phyloP scores from a whole-genome alignment of 2,113 vertebrate genomes.

The Ceuthmochares aereus region DNA sequence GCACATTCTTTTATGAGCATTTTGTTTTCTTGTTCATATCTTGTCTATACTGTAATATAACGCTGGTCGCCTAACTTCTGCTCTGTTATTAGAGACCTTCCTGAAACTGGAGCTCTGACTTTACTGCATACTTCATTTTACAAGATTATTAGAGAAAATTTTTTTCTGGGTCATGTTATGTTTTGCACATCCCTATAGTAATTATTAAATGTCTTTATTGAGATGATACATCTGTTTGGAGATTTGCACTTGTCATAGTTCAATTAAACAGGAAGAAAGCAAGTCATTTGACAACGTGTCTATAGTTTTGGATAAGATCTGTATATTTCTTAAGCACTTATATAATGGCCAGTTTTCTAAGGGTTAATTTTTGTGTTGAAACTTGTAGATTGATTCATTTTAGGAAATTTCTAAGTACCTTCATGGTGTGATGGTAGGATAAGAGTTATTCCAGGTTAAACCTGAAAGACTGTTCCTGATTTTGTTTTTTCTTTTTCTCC shows the following conservation, averaged over 20 bases:
- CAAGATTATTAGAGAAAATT: background rate
- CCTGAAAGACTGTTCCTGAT: background rate
- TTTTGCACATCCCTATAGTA: background rate
- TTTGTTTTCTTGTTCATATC: background rate
- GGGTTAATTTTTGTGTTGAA: background rate
- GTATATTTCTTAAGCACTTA: background rate
- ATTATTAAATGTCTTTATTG: background rate
- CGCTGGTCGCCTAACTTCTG: background rate
- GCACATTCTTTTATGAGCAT: background rate
- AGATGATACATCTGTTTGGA: background rate
- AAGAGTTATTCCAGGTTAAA: background rate
- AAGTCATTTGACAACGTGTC: background rate
- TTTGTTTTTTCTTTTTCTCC: background rate
- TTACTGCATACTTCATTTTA: background rate
- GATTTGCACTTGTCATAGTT: background rate
- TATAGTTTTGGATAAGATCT: background rate
- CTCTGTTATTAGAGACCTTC: background rate
- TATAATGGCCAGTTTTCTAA: accelerated
- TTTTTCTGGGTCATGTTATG: background rate
- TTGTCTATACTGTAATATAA: background rate
- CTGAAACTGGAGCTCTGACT: background rate
- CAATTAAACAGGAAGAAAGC: background rate
- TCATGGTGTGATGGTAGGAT: background rate
- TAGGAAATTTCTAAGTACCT: background rate
- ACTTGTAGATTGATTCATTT: background rate